A percentile compares a stretch with the other conserved stretches of the same genome.
Evolutionary conservation across 2,888 invertebrate genomes (phyloP).

Genomic region (Caenorhabditis imperialis): DNA sequence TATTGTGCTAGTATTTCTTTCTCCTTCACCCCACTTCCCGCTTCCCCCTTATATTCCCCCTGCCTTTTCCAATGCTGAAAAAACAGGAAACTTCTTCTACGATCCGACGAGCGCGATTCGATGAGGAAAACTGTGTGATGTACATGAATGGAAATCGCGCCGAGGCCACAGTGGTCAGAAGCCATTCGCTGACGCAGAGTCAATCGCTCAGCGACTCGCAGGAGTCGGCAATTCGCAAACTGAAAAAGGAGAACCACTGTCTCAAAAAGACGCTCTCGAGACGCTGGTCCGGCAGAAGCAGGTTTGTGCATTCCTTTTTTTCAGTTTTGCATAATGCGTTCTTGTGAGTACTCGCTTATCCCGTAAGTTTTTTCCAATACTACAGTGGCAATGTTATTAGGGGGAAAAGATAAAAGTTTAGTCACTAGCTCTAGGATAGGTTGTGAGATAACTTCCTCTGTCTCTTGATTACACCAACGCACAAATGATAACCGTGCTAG

Average conservation of each 20-base stretch:
- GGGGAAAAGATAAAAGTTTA: no score
- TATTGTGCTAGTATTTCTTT: constrained; percentile 30
- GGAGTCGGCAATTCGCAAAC: constrained; percentile 41
- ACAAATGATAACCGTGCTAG: no score
- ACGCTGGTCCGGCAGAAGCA: constrained; percentile 62
- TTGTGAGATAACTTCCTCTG: no score
- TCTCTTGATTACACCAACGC: no score
- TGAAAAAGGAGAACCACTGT: constrained; percentile 55
- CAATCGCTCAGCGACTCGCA: constrained; percentile 38
- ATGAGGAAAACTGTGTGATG: constrained; percentile 57
- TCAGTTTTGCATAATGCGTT: constrained; percentile 14
- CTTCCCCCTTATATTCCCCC: not conserved
- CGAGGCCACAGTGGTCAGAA: constrained; percentile 39
- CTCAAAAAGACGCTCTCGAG: constrained; percentile 56
- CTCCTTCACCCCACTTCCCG: constrained; percentile 2
- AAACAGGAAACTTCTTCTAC: constrained; percentile 24
- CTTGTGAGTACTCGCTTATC: constrained; percentile 8
- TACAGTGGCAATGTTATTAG: not conserved
- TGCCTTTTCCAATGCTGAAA: constrained; percentile 10
- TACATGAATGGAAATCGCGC: constrained; percentile 50
- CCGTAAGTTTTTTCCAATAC: constrained; percentile 19
- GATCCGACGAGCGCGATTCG: constrained; percentile 45
- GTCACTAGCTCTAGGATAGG: no score
- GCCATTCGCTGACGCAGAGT: constrained; percentile 35
- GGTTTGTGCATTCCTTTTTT: constrained; percentile 29